Evolutionary conservation across 2,888 invertebrate genomes (phyloP).

Genomic region (Chloroclystis v-ata): DNA sequence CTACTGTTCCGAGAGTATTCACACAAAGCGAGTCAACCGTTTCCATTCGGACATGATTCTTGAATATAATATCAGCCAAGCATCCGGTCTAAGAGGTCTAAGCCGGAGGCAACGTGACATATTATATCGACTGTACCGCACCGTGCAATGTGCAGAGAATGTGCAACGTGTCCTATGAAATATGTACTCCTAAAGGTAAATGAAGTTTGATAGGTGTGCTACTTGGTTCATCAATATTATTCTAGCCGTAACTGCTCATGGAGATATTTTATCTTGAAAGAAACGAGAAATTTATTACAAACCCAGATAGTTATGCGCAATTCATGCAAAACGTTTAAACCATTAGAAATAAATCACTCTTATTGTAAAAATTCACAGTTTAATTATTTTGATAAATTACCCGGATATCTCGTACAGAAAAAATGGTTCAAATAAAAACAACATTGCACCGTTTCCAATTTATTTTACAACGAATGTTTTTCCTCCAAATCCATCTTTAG

Average conservation of each 20-base stretch:
- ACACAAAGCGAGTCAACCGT: too few species aligned
- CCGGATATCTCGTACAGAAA: neutral
- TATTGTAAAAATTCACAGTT: too few species aligned
- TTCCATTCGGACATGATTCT: conserved; percentile 37
- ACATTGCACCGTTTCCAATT: neutral
- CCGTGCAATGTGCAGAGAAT: conserved; percentile 53
- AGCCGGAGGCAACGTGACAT: conserved; percentile 47
- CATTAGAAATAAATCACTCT: too few species aligned
- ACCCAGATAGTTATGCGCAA: too few species aligned
- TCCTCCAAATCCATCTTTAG: neutral
- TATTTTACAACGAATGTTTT: neutral
- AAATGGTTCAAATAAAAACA: neutral
- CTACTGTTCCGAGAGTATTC: neutral
- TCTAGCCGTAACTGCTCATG: too few species aligned
- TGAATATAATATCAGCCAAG: conserved; percentile 43
- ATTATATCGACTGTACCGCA: conserved; percentile 50
- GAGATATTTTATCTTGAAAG: too few species aligned
- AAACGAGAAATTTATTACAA: too few species aligned
- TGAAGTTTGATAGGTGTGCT: neutral
- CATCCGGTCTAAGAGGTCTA: conserved; percentile 44
- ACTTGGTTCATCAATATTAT: neutral
- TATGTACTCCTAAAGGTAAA: neutral
- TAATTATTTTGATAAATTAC: too few species aligned
- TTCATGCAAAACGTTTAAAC: too few species aligned
- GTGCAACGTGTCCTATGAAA: conserved; percentile 37